Evolutionary conservation across 2,113 vertebrate genomes (phyloP), one percentile per base, ranked within the genome.

Genomic region (Mus pahari): DNA sequence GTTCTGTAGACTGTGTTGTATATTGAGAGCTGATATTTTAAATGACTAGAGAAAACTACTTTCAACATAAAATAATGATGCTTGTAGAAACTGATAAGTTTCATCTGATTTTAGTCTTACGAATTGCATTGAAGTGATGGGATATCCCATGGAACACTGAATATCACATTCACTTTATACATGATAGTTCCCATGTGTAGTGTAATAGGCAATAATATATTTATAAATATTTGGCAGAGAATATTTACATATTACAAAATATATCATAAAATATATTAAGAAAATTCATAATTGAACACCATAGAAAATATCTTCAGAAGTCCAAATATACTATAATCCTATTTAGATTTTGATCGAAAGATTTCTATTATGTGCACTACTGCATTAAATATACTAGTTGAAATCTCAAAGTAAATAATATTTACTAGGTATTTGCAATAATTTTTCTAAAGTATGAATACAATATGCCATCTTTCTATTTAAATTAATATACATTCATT

Each of bases 301-400:
- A 81, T 92, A 77, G 66, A 94, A 86, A 58, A 95, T 42, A 92
- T 1, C 17, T 94, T 94, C 95, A 90, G 75, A 71, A 91, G 98
- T 14, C 19, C 36, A 95, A 45, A 86, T 78, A 12, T 64, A 88
- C 5, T 62, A 14, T 66, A 50, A 71, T 84, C 75, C 5, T 53
- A 39, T 82, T 77, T 92, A 7, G 45, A 33, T 66, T 13, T 36
- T 45, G 20, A 31, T 13, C 70, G 26, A 12, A 78, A 7, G 53
- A 50, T 45, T 86, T 28, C 48, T 78, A 36, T 14, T 5, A 70
- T 78, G 89, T 89, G 20, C 16, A 55, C 26, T n/a, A 64, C 62
- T 24, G 3, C 7, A 22, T 81, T 94, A 66, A 94, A 70, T 82
- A 19, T 5, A 66, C 4, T 86, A 83, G 5, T 48, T 12, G 24